Evolutionary conservation across 1,140 invertebrate genomes (phyloP).

Genomic region (Brachystomella parvula): DNA sequence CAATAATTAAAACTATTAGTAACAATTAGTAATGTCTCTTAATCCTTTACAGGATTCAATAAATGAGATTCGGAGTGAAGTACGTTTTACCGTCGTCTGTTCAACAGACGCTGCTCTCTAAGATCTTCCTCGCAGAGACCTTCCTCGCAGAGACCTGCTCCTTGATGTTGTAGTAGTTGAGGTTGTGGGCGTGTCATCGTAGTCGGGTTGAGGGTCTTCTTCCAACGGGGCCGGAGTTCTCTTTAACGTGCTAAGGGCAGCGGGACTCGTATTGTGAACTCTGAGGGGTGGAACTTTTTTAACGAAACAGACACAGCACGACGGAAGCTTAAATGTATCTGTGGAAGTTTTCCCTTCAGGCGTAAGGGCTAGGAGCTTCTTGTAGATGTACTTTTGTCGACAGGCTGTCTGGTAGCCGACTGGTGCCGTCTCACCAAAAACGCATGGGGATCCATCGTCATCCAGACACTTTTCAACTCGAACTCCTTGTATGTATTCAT

Average conservation of each 20-base stretch:
- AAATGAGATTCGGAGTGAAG: no score
- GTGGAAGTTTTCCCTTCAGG: conserved; percentile 45
- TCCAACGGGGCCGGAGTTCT: not conserved
- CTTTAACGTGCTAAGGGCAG: not conserved
- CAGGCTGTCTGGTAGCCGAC: conserved; percentile 49
- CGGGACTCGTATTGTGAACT: conserved; percentile 13
- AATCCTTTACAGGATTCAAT: no score
- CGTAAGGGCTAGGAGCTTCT: conserved; percentile 48
- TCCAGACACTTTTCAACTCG: conserved; percentile 51
- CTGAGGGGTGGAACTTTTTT: conserved; percentile 22
- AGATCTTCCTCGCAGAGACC: not conserved
- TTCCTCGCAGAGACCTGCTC: conserved; percentile 5
- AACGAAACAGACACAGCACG: conserved; percentile 55
- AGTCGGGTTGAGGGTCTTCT: not conserved
- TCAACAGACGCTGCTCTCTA: conserved; percentile 1
- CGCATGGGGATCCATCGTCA: conserved; percentile 39
- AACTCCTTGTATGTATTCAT: conserved; percentile 49
- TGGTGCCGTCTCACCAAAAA: conserved; percentile 44
- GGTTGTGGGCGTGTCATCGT: not conserved
- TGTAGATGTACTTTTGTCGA: conserved; percentile 55
- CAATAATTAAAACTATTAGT: no score
- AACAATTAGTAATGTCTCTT: no score
- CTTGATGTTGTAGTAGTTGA: not conserved
- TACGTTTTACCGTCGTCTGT: not conserved
- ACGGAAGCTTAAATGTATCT: conserved; percentile 47